phyloP scores from a whole-genome alignment of 2,888 invertebrate species.

The Phorcus lineatus region DNA sequence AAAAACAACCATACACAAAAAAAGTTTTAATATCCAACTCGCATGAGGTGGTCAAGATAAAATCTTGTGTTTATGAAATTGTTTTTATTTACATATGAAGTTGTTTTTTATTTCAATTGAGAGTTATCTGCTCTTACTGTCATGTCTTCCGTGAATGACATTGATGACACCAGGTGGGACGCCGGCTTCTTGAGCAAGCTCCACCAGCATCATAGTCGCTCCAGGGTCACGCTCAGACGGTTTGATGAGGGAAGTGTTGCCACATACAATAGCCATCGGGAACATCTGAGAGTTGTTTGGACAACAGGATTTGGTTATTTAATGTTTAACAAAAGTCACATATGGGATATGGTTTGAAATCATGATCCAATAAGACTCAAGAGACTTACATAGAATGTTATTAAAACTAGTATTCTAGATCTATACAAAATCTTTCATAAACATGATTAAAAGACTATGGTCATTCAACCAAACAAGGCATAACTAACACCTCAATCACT shows the following conservation, averaged over 20 bases:
- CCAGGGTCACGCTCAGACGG: conserved; percentile 99
- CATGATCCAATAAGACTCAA: too few relatives aligned
- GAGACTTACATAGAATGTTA: too few relatives aligned
- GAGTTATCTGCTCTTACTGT: conserved; percentile 73
- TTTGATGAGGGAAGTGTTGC: conserved; percentile 94
- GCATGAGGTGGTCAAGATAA: neutral
- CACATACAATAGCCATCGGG: conserved; percentile 85
- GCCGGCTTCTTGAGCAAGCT: conserved; percentile 93
- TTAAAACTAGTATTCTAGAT: too few relatives aligned
- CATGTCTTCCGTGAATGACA: conserved; percentile 95
- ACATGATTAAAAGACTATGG: too few relatives aligned
- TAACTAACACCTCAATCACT: too few relatives aligned
- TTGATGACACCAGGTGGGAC: conserved; percentile 97
- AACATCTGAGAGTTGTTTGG: conserved; percentile 77
- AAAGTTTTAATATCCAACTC: too few relatives aligned
- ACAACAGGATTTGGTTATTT: neutral
- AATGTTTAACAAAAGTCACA: neutral
- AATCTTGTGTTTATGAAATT: neutral
- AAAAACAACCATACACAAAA: too few relatives aligned
- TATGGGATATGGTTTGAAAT: too few relatives aligned
- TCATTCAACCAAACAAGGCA: too few relatives aligned
- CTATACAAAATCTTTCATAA: too few relatives aligned
- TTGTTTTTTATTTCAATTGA: too few relatives aligned
- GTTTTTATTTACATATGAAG: too few relatives aligned
- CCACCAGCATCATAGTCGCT: conserved; percentile 94